These are phyloP conservation scores for Sebastes umbrosus DNA, from an alignment of 2,797 vertebrate genomes.

Conservation along the genomic window DNA sequence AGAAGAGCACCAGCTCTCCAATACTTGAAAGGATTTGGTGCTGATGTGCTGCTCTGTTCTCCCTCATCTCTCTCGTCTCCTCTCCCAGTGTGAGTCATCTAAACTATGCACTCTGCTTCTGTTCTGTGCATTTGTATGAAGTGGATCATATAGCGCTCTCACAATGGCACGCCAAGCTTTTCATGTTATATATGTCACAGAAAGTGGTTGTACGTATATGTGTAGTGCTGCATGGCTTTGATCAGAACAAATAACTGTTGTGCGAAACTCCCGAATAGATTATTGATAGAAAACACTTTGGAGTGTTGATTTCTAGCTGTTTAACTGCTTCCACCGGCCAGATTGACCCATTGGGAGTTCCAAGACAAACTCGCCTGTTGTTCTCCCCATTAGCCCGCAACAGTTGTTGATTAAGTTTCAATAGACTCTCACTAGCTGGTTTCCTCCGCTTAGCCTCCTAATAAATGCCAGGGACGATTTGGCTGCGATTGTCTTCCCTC, in stretches of 20 bases:
- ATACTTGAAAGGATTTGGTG: slow-evolving; percentile 39
- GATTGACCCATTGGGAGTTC: slow-evolving; percentile 40
- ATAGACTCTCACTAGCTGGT: slow-evolving; percentile 67
- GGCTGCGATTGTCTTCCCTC: slow-evolving; percentile 73
- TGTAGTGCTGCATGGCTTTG: not conserved
- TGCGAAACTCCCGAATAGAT: not conserved
- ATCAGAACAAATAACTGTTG: not conserved
- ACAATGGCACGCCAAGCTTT: not conserved
- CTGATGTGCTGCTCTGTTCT: slow-evolving; percentile 3
- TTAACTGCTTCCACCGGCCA: slow-evolving; percentile 12
- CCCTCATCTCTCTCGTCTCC: slow-evolving; percentile 7
- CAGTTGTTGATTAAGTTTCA: slow-evolving; percentile 78
- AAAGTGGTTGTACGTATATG: not conserved
- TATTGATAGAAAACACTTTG: slow-evolving; percentile 23
- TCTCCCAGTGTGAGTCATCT: slow-evolving; percentile 51
- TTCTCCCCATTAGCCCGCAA: slow-evolving; percentile 58
- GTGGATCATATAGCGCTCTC: slow-evolving; percentile 14
- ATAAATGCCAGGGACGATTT: slow-evolving; percentile 78
- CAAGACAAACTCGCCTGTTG: slow-evolving; percentile 45
- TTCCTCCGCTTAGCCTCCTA: slow-evolving; percentile 65
- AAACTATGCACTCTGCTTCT: slow-evolving; percentile 15
- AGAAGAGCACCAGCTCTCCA: not conserved
- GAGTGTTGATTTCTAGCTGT: slow-evolving; percentile 30
- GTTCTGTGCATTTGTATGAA: slow-evolving; percentile 15
- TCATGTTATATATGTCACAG: not conserved